Evolutionary conservation across 2,888 invertebrate genomes (phyloP).

Genomic region (Ormyrus pomaceus): DNA sequence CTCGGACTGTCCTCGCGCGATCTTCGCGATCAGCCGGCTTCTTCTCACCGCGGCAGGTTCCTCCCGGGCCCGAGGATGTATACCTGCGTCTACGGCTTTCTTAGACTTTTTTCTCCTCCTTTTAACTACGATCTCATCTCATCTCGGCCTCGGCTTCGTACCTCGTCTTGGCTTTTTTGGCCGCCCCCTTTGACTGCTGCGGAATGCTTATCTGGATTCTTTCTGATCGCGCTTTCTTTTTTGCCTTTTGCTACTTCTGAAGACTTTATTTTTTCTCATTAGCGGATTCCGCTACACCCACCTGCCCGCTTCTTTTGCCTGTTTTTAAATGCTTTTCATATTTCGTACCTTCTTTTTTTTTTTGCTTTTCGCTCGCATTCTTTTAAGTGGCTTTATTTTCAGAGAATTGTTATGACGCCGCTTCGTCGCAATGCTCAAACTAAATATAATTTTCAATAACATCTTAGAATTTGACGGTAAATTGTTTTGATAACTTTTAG

Average conservation of each 20-base stretch:
- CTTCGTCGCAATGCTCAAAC: too few relatives aligned
- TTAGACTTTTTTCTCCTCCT: conserved; percentile 1
- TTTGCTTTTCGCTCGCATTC: conserved; percentile 19
- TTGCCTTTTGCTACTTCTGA: conserved; percentile 47
- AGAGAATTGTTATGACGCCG: too few relatives aligned
- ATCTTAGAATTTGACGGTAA: too few relatives aligned
- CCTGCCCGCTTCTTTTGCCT: background rate
- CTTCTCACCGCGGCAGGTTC: background rate
- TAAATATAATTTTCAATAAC: too few relatives aligned
- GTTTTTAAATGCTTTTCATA: background rate
- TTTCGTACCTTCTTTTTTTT: conserved; percentile 19
- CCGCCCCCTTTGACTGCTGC: background rate
- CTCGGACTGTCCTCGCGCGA: conserved; percentile 53
- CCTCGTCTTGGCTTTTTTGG: conserved; percentile 24
- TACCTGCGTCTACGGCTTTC: background rate
- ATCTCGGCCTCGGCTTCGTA: conserved; percentile 1
- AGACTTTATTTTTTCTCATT: background rate
- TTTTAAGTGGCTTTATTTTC: conserved; percentile 1
- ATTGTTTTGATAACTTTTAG: too few relatives aligned
- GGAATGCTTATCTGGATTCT: conserved; percentile 40
- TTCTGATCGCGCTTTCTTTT: conserved; percentile 43
- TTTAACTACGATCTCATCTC: conserved; percentile 28
- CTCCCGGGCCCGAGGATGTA: background rate
- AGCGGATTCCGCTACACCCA: too few relatives aligned
- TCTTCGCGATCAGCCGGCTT: conserved; percentile 26